Evolutionary conservation across 2,888 invertebrate genomes (phyloP), one percentile per base, ranked within the genome.

Genomic region (Ischnura elegans): DNA sequence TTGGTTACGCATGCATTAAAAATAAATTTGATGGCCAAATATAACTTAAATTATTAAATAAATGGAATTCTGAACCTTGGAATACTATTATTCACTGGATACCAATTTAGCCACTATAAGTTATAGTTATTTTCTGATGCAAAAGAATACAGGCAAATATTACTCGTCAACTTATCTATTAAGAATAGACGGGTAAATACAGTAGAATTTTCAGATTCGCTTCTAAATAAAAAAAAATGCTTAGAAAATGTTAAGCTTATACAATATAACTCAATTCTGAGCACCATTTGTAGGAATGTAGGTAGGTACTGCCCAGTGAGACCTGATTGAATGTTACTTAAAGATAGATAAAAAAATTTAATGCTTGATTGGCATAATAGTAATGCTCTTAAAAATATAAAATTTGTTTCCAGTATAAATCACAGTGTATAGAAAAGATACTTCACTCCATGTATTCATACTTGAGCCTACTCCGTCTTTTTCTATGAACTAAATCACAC

Each of bases 351-450:
- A 76, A 76, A n/a, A 76, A 76, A 76, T 76, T 76, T 8, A 76
- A 76, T 76, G 55, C 43, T 90, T 61, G 55, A 90, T 47, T 61
- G 61, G 55, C 55, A 43, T 90, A 61, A 55, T 90, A 61, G 90
- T 90, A 66, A 61, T 43, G 42, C 42, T 90, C 66, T 90, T 90
- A 90, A 90, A 90, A 90, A 90, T 90, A 90, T 36, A 90, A 90
- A 86, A 61, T 90, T 90, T 90, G 55, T 66, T 90, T 55, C 61
- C 61, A 43, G 61, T 90, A 61, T 43, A 90, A 90, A 90, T 90
- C 61, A 90, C 43, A 90, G 42, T 90, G 55, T n/a, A 61, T 90
- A 66, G 43, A 90, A 90, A 90, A 90, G 90, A 66, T 51, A 61
- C 55, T 90, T 66, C 90, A 90, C 90, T 61, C 76, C 76, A 76